A percentile compares a stretch with the other conserved stretches of the same genome.
Conservation (phyloP, 2,113 vertebrate genomes). For the Meles meles region DNA sequence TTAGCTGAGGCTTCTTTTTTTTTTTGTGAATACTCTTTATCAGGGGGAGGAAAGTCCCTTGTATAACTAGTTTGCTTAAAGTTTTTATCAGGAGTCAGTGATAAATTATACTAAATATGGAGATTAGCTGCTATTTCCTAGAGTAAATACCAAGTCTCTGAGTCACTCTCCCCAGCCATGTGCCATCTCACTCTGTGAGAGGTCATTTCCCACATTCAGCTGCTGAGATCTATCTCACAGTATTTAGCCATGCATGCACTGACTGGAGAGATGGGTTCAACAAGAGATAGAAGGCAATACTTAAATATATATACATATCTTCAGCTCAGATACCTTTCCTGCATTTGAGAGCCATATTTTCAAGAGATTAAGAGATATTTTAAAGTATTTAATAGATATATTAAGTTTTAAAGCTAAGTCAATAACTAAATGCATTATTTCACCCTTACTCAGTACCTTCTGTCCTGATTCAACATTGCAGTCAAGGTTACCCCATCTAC, state of each 20-base stretch:
- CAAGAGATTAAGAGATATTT: neutral
- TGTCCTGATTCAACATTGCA: neutral
- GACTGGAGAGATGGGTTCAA: neutral
- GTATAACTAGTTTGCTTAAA: neutral
- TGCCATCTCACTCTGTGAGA: neutral
- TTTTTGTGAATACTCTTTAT: neutral
- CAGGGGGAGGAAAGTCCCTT: neutral
- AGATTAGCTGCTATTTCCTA: neutral
- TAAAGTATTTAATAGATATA: neutral
- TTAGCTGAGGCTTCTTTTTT: neutral
- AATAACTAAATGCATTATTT: neutral
- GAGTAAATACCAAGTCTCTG: neutral
- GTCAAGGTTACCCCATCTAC: neutral
- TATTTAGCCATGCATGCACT: neutral
- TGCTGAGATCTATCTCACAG: neutral
- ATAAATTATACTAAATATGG: neutral
- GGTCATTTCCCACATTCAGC: neutral
- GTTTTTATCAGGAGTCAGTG: neutral
- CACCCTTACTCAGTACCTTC: neutral
- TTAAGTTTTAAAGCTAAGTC: neutral
- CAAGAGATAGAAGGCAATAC: neutral
- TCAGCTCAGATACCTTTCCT: neutral
- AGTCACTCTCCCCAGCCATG: neutral
- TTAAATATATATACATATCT: neutral
- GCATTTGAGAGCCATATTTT: neutral